phyloP scores from a whole-genome alignment of 2,113 vertebrate species.

The Euleptes europaea region DNA sequence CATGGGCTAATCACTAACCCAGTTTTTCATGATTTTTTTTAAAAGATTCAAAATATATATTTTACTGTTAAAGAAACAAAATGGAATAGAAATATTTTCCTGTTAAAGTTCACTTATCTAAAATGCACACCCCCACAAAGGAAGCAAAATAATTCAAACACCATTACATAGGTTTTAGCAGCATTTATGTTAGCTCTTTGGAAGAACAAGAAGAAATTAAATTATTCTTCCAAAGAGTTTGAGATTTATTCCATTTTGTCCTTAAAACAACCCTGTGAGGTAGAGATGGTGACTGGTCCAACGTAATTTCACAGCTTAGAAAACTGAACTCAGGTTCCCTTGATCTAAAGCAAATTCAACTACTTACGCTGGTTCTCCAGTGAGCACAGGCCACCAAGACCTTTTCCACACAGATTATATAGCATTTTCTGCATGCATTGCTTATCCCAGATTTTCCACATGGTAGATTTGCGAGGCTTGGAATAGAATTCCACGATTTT shows the following conservation, averaged over 20 bases:
- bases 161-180: background rate
- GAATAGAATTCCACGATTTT: no score
- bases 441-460: no score
- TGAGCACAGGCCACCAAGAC: background rate
- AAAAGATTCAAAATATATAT: constrained; percentile 17
- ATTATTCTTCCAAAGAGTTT: background rate
- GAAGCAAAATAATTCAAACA: background rate
- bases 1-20: background rate
- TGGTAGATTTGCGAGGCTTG: no score
- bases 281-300: background rate
- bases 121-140: background rate
- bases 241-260: background rate
- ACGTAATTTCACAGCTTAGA: no score
- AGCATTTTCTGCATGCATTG: no score
- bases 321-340: no score
- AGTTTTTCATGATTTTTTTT: constrained; percentile 9
- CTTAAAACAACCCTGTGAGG: background rate
- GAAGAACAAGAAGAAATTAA: no score
- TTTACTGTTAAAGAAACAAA: background rate
- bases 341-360: no score
- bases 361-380: background rate
- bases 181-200: background rate
- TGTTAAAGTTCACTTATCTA: background rate
- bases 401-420: no score
- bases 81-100: background rate